Conservation (phyloP, 1,140 invertebrate species). For the Cheumatopsyche charites region DNA sequence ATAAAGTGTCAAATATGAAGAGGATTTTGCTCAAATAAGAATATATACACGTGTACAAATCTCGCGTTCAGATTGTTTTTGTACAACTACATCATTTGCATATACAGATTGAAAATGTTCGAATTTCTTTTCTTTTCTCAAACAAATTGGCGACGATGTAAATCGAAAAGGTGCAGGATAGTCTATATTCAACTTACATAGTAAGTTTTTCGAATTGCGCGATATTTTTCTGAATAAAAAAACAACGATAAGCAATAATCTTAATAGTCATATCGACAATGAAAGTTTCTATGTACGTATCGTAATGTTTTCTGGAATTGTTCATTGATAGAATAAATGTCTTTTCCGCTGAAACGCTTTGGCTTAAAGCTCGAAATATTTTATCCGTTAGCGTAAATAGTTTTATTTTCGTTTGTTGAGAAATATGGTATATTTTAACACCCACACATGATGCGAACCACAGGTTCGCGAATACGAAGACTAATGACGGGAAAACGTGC, state of each 20-base stretch:
- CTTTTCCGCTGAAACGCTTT: no score
- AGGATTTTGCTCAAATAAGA: no score
- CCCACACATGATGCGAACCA: constrained; percentile 7
- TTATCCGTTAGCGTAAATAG: no score
- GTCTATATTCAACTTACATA: neutral
- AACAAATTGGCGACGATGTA: neutral
- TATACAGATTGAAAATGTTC: constrained; percentile 22
- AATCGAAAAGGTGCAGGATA: neutral
- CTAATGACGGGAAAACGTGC: constrained; percentile 16
- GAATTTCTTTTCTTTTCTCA: neutral
- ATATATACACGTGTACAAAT: neutral
- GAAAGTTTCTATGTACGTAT: no score
- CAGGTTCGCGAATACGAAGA: constrained; percentile 25
- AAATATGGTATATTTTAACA: neutral
- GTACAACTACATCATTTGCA: constrained; percentile 31
- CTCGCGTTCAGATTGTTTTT: neutral
- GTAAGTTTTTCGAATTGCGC: no score
- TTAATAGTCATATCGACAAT: no score
- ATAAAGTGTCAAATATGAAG: no score
- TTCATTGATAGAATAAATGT: no score
- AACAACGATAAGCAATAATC: no score
- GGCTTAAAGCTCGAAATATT: no score
- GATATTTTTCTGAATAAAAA: no score
- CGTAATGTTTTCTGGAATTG: no score
- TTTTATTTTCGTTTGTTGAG: neutral